Percentiles rank a stretch among this genome's conserved stretches.
Conservation (phyloP, 2,888 invertebrate species). For the Tortricodes alternella region DNA sequence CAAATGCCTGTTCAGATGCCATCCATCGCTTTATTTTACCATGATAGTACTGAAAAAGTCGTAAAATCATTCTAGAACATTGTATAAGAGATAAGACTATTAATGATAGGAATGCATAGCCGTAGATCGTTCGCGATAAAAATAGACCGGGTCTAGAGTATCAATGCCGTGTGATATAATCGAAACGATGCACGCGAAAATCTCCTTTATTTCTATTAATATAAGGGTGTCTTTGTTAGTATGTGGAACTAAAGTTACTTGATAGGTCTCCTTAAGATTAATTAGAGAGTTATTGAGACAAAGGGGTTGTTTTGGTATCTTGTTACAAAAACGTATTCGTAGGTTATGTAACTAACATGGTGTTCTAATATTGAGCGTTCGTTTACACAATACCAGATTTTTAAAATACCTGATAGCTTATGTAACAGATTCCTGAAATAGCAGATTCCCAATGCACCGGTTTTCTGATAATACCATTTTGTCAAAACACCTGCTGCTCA, state of each 20-base stretch:
- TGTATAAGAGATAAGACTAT: background rate
- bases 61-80: background rate
- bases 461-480: no score
- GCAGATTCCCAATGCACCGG: no score
- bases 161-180: constrained; percentile 23
- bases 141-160: constrained; percentile 12
- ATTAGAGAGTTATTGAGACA: background rate
- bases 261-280: constrained; percentile 11
- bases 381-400: no score
- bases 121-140: constrained; percentile 15
- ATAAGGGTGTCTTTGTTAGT: background rate
- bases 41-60: background rate
- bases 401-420: no score
- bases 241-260: constrained; percentile 1
- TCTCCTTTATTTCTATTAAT: background rate
- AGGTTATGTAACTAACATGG: no score
- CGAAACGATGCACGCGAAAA: background rate
- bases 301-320: background rate
- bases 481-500: no score
- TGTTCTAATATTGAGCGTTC: no score
- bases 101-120: constrained; percentile 16
- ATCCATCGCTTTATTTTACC: no score
- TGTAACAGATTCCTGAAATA: no score
- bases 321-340: no score
- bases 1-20: no score